Conservation (phyloP, 2,888 invertebrate genomes). For the Ferrisia virgata region DNA sequence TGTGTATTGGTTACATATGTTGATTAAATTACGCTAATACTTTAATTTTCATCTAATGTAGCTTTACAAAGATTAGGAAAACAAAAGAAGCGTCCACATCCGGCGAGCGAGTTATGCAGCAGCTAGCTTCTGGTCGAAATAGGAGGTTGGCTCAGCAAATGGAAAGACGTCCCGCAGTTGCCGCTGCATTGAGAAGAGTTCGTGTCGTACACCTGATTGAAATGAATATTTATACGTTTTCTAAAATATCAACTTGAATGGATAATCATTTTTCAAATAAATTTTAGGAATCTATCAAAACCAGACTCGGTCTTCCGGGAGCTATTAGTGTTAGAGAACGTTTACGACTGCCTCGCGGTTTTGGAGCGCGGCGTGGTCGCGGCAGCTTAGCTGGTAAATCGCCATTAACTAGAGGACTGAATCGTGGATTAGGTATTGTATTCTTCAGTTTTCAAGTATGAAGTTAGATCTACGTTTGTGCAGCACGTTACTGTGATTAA, state of each 20-base stretch:
- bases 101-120: constrained; percentile 37
- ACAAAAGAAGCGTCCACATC: constrained; percentile 23
- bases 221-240: neutral
- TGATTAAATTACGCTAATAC: neutral
- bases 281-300: constrained; percentile 39
- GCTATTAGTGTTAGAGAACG: constrained; percentile 36
- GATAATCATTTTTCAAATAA: neutral
- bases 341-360: constrained; percentile 35
- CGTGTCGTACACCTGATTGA: neutral
- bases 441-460: too few relatives aligned
- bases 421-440: neutral
- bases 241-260: neutral
- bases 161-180: constrained; percentile 40
- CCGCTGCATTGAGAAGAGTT: constrained; percentile 29
- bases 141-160: constrained; percentile 35
- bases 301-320: constrained; percentile 31
- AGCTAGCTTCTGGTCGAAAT: constrained; percentile 37
- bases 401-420: constrained; percentile 27
- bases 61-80: constrained; percentile 40
- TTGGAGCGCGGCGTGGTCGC: constrained; percentile 38
- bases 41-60: neutral
- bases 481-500: too few relatives aligned
- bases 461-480: too few relatives aligned
- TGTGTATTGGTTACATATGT: neutral
- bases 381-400: constrained; percentile 30